Base-by-base conservation (phyloP, 2,113 vertebrate species). In the Melanocharis versteri region DNA sequence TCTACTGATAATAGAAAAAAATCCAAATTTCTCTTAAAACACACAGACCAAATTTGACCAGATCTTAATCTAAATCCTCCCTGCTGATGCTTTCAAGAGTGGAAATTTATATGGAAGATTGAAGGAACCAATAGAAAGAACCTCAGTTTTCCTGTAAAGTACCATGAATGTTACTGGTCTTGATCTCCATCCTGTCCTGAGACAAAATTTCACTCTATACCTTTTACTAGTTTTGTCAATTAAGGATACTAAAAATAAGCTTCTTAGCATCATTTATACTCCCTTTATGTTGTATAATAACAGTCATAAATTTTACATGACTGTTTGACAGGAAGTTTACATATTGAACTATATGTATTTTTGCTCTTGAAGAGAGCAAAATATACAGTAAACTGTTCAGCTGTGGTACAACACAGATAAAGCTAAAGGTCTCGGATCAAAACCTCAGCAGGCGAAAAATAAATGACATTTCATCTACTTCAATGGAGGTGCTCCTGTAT, bases 401-500 rank as follows among this genome's bases (percentile, higher is more conserved):
- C 27, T 86, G 44, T 54, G 27, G 23, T 37, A 50, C 37, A 80
- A 30, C 13, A 70, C 7, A 48, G 57, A 45, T 44, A 76, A 91
- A 90, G 21, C 23, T 57, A 54, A 91, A 94, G 30, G 56, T 56
- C 75, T 80, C 6, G 1, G 20, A 72, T 84, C 35, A 91, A 76
- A 93, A 45, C 27, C 37, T 95, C 77, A 64, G 24, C 0, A 2
- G 51, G 30, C 0, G 0, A 54, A 87, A 85, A 85, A 83, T 65
- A 76, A 89, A 82, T 70, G 66, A n/a, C 33, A 66, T 77, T 90
- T 70, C 30, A 31, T 42, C 73, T 35, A 81, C 76, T 81, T 88
- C 24, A 37, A 13, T 56, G 76, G 30, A 78, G 44, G 31, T 71
- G 27, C 40, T 75, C 30, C 35, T 83, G 71, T 50, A 61, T 2